phyloP scores from a whole-genome alignment of 2,888 invertebrate genomes.

The Tinea pellionella region DNA sequence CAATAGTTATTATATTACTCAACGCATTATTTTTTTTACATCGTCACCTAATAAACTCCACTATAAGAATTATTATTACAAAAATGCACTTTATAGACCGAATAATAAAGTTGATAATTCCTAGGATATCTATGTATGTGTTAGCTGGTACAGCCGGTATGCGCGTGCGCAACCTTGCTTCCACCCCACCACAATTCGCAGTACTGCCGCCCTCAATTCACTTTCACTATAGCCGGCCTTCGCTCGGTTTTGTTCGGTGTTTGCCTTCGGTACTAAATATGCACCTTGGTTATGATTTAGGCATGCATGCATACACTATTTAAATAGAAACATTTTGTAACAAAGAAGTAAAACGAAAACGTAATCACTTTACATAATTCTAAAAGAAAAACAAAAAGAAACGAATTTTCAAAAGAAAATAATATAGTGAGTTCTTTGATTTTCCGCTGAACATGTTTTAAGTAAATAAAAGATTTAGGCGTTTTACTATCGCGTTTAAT shows the following conservation, averaged over 20 bases:
- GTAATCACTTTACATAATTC: background rate
- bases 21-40: slow-evolving; percentile 29
- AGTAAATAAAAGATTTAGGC: too few species aligned
- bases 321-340: slow-evolving; percentile 3
- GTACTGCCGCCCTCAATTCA: slow-evolving; percentile 33
- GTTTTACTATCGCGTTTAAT: too few species aligned
- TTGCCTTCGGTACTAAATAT: slow-evolving; percentile 25
- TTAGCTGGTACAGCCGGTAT: background rate
- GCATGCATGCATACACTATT: background rate
- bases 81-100: background rate
- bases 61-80: background rate
- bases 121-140: background rate
- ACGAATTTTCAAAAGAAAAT: too few species aligned
- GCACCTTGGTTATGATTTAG: slow-evolving; percentile 9
- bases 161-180: slow-evolving; percentile 48
- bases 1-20: slow-evolving; percentile 60
- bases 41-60: slow-evolving; percentile 10
- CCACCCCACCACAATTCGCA: slow-evolving; percentile 25
- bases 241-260: slow-evolving; percentile 30
- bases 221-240: slow-evolving; percentile 47
- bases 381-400: too few species aligned
- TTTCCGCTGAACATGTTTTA: too few species aligned
- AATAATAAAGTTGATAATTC: background rate
- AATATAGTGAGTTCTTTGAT: too few species aligned
- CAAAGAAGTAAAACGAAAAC: background rate